phyloP scores from a whole-genome alignment of 2,888 invertebrate species.

The Galerucella nymphaeae region DNA sequence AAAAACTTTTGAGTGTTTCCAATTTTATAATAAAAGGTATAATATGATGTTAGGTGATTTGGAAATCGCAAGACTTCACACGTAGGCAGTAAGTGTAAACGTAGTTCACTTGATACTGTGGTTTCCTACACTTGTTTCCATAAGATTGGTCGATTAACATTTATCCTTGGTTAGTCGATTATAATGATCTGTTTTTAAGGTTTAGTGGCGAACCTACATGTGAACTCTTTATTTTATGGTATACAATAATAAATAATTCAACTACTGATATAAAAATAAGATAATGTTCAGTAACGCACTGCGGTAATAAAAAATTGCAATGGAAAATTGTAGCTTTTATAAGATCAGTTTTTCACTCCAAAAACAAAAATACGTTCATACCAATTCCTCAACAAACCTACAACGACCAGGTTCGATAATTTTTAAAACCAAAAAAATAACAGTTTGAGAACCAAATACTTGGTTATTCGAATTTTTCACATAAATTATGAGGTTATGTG shows the following conservation, averaged over 20 bases:
- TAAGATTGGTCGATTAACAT: conserved; percentile 10
- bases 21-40: no score
- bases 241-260: neutral
- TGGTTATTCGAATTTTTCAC: no score
- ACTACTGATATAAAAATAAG: neutral
- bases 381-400: no score
- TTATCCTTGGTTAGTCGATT: conserved; percentile 10
- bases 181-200: conserved; percentile 22
- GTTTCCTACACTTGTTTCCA: conserved; percentile 15
- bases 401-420: no score
- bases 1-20: no score
- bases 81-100: neutral
- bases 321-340: neutral
- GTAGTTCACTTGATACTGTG: conserved; percentile 18
- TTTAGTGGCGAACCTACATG: neutral
- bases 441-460: no score
- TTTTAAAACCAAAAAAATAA: no score
- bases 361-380: no score
- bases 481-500: no score
- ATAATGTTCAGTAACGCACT: neutral
- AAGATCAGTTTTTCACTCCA: neutral
- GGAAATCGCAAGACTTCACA: no score
- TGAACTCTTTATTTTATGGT: neutral
- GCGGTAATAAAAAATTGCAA: neutral
- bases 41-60: no score